phyloP scores from a whole-genome alignment of 2,797 vertebrate species.

The Novumbra hubbsi region DNA sequence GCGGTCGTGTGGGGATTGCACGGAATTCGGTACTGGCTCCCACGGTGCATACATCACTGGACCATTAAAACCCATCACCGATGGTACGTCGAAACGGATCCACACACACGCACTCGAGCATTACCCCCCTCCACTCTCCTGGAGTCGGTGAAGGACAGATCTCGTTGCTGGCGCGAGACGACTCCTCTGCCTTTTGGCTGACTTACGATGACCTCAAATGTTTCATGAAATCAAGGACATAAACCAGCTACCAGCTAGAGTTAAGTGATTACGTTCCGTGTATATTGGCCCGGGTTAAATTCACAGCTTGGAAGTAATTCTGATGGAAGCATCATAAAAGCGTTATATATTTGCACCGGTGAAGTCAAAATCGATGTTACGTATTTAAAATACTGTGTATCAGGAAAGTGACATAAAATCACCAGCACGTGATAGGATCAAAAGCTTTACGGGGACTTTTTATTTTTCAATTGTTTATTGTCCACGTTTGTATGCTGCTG shows the following conservation, averaged over 20 bases:
- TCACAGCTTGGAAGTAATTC: background rate
- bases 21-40: background rate
- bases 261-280: background rate
- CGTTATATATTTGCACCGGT: background rate
- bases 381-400: background rate
- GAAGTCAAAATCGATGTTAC: background rate
- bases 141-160: background rate
- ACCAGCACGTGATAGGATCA: background rate
- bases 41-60: background rate
- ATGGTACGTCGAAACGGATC: background rate
- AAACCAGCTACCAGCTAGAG: background rate
- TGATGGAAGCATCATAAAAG: too few relatives aligned
- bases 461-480: background rate
- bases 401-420: background rate
- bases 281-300: background rate
- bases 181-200: slow-evolving; percentile 1
- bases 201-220: slow-evolving; percentile 2
- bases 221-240: background rate
- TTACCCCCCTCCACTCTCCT: background rate
- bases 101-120: background rate
- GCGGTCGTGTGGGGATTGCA: background rate
- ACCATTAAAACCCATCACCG: background rate
- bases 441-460: too few relatives aligned
- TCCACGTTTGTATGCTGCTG: background rate
- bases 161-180: background rate